Evolutionary conservation across 2,888 invertebrate genomes (phyloP), one percentile per base, ranked within the genome.

Genomic region (Portevinia maculata): DNA sequence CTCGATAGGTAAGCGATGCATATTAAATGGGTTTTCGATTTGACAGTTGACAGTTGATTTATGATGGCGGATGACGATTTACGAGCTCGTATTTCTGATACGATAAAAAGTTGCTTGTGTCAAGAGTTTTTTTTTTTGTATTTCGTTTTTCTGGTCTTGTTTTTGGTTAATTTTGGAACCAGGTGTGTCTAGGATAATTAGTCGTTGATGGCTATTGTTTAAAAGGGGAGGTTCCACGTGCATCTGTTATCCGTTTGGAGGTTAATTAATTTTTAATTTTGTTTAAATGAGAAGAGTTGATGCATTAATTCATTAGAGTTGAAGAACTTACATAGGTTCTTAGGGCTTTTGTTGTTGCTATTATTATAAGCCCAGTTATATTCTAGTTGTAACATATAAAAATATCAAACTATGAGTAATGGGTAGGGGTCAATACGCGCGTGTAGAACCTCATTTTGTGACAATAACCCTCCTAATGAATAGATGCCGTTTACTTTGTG

Each of bases 31-130:
- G 83, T 78, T 71, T 83, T 78, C 78, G 71, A 83, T 67, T 53
- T 83, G 83, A 73, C 83, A 78, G 83, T 83, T 78, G 83, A 65
- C 81, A 59, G 70, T 81, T 81, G 81, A 81, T 81, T 81, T 81
- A 81, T 81, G 70, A 53, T 65, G 57, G 70, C 65, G 28, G 70
- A 70, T 41, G 81, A 71, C 81, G 81, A 81, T 81, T 81, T 81
- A 81, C 81, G 81, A 81, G 57, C 52, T 64, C 55, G 48, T 67
- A 50, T 37, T 75, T 59, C 52, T 28, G 79, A 75, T 52, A 59
- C 44, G 69, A 30, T 60, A 55, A 62, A 60, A 55, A 32, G 65
- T 71, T 71, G 21, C 9, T 44, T 73, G 21, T n/a, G n/a, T n/a
- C n/a, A n/a, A n/a, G 48, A n/a, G 55, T 50, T 52, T 53, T 64